Percentiles rank a stretch among this genome's conserved stretches.
phyloP scores from a whole-genome alignment of 1,140 invertebrate species.

The Nylanderia fulva region DNA sequence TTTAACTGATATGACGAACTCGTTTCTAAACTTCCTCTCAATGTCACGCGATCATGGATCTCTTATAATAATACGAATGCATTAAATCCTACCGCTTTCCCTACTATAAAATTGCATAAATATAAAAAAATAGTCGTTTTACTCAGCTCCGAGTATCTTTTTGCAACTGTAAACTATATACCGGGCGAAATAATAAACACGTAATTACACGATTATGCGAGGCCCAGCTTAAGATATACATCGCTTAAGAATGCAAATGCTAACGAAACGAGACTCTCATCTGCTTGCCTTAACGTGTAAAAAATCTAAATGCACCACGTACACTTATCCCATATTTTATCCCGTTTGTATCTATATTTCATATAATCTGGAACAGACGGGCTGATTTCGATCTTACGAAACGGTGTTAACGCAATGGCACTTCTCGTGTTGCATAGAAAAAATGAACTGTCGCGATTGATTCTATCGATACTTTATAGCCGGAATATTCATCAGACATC shows the following conservation, averaged over 20 bases:
- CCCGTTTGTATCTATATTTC: constrained; percentile 51
- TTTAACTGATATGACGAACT: constrained; percentile 43
- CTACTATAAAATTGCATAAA: constrained; percentile 19
- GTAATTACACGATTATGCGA: constrained; percentile 29
- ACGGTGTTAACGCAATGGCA: neutral
- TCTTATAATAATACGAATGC: constrained; percentile 6
- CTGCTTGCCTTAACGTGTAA: constrained; percentile 74
- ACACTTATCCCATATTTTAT: constrained; percentile 51
- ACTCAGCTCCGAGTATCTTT: constrained; percentile 56
- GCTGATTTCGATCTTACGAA: neutral
- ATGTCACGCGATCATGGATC: neutral
- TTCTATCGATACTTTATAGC: neutral
- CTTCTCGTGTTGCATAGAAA: neutral
- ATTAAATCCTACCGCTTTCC: constrained; percentile 1
- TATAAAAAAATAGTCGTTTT: constrained; percentile 66
- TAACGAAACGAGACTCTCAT: constrained; percentile 66
- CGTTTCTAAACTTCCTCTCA: neutral
- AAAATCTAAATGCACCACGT: constrained; percentile 80
- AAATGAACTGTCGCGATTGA: neutral
- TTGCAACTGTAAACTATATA: constrained; percentile 43
- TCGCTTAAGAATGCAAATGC: constrained; percentile 58
- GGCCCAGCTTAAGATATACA: constrained; percentile 40
- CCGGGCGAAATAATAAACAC: constrained; percentile 36
- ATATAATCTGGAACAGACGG: constrained; percentile 37
- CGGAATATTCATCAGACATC: neutral